phyloP scores from a whole-genome alignment of 2,888 invertebrate species.

The Drosophila atripex region DNA sequence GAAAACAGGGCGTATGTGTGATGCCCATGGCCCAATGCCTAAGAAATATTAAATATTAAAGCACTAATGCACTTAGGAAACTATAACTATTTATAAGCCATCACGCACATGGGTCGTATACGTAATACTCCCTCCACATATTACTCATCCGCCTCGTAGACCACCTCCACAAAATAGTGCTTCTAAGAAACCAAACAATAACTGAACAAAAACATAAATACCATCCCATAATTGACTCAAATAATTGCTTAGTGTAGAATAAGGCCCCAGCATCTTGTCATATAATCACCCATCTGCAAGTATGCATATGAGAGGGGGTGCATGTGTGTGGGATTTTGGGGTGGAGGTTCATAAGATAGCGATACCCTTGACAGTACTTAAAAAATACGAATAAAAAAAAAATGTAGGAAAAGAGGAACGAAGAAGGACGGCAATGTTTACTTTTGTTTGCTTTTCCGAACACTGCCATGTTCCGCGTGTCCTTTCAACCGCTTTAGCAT shows the following conservation, averaged over 20 bases:
- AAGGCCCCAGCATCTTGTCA: constrained; percentile 60
- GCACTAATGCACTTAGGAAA: too few species aligned
- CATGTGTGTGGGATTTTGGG: constrained; percentile 26
- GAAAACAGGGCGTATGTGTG: too few species aligned
- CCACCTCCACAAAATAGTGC: background rate
- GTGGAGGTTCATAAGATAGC: constrained; percentile 65
- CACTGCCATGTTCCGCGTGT: constrained; percentile 3
- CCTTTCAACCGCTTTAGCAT: constrained; percentile 9
- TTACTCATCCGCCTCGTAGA: background rate
- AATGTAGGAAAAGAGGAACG: constrained; percentile 4
- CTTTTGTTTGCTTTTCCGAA: constrained; percentile 64
- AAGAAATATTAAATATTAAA: too few species aligned
- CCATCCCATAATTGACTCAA: background rate
- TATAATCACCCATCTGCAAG: constrained; percentile 52
- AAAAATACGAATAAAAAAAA: constrained; percentile 54
- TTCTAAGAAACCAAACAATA: background rate
- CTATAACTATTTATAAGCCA: too few species aligned
- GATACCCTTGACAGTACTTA: constrained; percentile 80
- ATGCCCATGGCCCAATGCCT: too few species aligned
- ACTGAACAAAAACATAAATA: background rate
- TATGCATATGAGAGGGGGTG: background rate
- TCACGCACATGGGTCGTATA: background rate
- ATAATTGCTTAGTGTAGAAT: constrained; percentile 7
- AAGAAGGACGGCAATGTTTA: constrained; percentile 54
- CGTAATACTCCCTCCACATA: background rate